Evolutionary conservation across 2,888 invertebrate species (phyloP).

Genomic region (Nomada ruficornis): DNA sequence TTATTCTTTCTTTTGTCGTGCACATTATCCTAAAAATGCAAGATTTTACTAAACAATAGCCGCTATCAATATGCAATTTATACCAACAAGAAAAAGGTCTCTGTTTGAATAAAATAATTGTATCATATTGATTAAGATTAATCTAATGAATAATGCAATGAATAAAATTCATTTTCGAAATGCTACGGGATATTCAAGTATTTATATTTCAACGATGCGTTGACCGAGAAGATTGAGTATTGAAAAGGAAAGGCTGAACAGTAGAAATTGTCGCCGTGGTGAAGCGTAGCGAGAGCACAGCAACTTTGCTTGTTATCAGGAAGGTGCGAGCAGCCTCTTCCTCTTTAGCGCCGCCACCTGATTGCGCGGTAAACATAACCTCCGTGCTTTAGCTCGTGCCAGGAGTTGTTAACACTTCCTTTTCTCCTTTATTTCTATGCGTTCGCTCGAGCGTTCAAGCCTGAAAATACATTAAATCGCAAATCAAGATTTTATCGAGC

Average conservation of each 20-base stretch:
- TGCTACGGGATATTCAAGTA: background rate
- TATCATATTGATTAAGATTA: background rate
- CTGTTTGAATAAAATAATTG: background rate
- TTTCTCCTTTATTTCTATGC: constrained; percentile 25
- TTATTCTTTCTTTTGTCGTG: background rate
- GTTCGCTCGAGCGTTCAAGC: background rate
- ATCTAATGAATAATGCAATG: background rate
- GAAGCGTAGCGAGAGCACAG: constrained; percentile 59
- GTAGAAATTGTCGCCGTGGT: constrained; percentile 49
- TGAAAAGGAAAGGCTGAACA: constrained; percentile 22
- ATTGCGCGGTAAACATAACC: constrained; percentile 79
- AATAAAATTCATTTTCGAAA: background rate
- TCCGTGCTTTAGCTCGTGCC: constrained; percentile 74
- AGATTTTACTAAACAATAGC: background rate
- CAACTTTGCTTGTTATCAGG: constrained; percentile 79
- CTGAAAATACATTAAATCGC: constrained; percentile 37
- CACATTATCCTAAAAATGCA: background rate
- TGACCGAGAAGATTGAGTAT: constrained; percentile 15
- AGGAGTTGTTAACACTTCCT: constrained; percentile 75
- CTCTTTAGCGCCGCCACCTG: constrained; percentile 79
- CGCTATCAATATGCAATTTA: background rate
- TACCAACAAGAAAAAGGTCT: background rate
- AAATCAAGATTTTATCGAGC: background rate
- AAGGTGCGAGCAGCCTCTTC: constrained; percentile 79
- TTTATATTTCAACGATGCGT: background rate